These are phyloP conservation scores for Coelogynopora nodosa DNA, from an alignment of 2,888 invertebrate species.

Conservation along the genomic window DNA sequence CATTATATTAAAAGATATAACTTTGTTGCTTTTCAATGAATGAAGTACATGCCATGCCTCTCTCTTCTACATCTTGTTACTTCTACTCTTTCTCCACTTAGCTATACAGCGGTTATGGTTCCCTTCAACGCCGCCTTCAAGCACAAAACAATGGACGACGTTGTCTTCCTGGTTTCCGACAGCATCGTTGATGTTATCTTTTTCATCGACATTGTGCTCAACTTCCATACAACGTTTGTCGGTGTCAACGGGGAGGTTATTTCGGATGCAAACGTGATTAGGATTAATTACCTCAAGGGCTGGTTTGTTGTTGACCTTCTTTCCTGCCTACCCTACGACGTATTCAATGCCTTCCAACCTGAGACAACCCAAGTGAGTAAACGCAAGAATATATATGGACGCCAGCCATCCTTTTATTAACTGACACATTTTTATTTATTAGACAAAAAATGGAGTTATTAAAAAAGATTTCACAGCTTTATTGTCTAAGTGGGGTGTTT, in stretches of 20 bases:
- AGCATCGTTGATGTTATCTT: constrained; percentile 99
- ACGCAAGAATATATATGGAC: too few relatives aligned
- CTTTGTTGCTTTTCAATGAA: too few relatives aligned
- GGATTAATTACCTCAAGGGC: constrained; percentile 88
- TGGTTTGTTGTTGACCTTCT: constrained; percentile 99
- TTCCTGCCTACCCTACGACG: constrained; percentile 98
- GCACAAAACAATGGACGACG: constrained; percentile 76
- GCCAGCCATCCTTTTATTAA: too few relatives aligned
- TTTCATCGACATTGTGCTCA: constrained; percentile 99
- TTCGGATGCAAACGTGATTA: constrained; percentile 79
- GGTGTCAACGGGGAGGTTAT: constrained; percentile 81
- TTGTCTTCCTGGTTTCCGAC: constrained; percentile 62
- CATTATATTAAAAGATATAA: too few relatives aligned
- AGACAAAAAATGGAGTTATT: too few relatives aligned
- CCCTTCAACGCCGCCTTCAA: constrained; percentile 99
- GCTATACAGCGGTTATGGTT: constrained; percentile 96
- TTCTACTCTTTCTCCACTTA: too few relatives aligned
- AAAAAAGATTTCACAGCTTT: too few relatives aligned
- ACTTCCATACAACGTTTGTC: constrained; percentile 99
- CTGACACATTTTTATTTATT: too few relatives aligned
- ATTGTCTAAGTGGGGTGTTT: too few relatives aligned
- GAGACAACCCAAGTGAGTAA: constrained; percentile 44
- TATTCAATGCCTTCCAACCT: constrained; percentile 97
- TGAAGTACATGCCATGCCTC: too few relatives aligned
- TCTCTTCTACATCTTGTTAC: too few relatives aligned